Evolutionary conservation across 1,140 invertebrate species (phyloP).

Genomic region (Gerris buenoi): DNA sequence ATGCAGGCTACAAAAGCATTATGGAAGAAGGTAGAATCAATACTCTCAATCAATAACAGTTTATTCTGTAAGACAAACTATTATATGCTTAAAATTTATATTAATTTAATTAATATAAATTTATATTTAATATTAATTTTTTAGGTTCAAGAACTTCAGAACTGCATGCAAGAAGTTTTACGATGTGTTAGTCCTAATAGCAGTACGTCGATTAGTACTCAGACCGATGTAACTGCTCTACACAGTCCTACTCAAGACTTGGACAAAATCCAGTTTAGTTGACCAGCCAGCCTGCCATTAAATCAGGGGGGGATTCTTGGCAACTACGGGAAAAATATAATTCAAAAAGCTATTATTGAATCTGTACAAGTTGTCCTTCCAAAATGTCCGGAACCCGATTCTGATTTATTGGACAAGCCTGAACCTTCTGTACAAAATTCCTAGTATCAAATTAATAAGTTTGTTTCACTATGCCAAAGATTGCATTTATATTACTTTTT

Average conservation of each 20-base stretch:
- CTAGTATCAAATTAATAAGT: neutral
- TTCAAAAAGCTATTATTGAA: too few relatives aligned
- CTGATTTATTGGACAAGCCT: too few relatives aligned
- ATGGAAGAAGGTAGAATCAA: conserved; percentile 68
- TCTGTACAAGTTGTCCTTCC: too few relatives aligned
- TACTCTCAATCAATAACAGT: too few relatives aligned
- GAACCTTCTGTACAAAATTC: neutral
- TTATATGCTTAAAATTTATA: neutral
- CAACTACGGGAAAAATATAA: neutral
- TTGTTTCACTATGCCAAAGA: neutral
- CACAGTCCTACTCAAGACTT: conserved; percentile 38
- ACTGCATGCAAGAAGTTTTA: conserved; percentile 56
- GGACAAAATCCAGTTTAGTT: neutral
- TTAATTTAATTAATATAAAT: neutral
- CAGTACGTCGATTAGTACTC: conserved; percentile 37
- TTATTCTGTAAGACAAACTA: neutral
- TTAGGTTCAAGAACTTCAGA: conserved; percentile 55
- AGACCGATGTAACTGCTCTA: conserved; percentile 61
- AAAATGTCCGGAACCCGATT: too few relatives aligned
- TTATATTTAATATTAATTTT: neutral
- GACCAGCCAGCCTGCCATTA: neutral
- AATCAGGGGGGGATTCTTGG: neutral
- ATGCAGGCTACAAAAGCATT: conserved; percentile 79
- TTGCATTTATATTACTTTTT: neutral
- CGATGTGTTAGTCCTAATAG: conserved; percentile 42